phyloP scores from a whole-genome alignment of 1,140 invertebrate species.

The Brachionus asplanchnoidis region DNA sequence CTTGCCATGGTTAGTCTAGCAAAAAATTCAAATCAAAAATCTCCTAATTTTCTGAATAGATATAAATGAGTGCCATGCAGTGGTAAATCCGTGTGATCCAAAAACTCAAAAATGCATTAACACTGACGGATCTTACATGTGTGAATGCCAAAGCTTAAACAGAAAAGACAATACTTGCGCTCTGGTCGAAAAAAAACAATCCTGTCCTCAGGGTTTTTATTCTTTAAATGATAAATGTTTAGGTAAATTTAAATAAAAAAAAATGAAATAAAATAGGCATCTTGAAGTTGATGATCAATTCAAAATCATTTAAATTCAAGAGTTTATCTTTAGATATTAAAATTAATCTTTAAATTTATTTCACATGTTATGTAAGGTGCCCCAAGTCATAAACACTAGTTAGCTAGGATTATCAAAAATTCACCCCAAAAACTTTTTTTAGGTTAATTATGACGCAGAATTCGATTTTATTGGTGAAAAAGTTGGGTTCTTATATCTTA shows the following conservation, averaged over 20 bases:
- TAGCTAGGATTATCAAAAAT: too few species aligned
- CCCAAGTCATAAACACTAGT: too few species aligned
- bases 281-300: too few species aligned
- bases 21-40: neutral
- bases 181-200: neutral
- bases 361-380: too few species aligned
- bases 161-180: neutral
- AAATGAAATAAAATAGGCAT: too few species aligned
- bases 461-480: too few species aligned
- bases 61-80: slow-evolving; percentile 26
- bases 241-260: neutral
- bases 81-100: neutral
- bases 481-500: too few species aligned
- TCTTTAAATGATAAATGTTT: neutral
- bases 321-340: too few species aligned
- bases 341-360: too few species aligned
- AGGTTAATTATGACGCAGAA: too few species aligned
- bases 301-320: too few species aligned
- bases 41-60: neutral
- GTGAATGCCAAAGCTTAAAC: slow-evolving; percentile 2
- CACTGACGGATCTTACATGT: neutral
- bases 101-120: neutral
- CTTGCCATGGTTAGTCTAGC: neutral
- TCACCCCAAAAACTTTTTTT: too few species aligned
- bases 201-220: neutral